Conservation (phyloP, 2,113 vertebrate species). For the Grallaria varia region DNA sequence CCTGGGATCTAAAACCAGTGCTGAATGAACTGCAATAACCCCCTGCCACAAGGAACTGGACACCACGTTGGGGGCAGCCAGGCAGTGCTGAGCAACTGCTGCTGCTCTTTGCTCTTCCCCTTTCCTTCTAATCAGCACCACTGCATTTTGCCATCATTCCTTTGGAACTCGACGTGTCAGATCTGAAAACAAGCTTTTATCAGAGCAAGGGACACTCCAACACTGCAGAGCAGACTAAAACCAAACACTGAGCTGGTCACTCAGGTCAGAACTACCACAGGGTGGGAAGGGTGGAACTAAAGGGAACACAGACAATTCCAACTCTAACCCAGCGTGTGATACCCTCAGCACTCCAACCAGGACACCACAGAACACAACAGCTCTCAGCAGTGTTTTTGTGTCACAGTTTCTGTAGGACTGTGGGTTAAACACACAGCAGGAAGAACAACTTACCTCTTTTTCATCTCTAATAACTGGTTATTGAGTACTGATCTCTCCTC, state of each 20-base stretch:
- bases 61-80: neutral
- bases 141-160: neutral
- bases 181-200: neutral
- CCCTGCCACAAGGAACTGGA: neutral
- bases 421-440: neutral
- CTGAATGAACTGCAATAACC: conserved; percentile 46
- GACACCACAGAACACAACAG: neutral
- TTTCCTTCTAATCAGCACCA: neutral
- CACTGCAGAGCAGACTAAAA: neutral
- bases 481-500: conserved; percentile 88
- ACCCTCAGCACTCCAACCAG: neutral
- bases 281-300: neutral
- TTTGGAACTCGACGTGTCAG: neutral
- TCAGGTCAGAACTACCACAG: neutral
- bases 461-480: conserved; percentile 90
- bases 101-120: neutral
- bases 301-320: neutral
- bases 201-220: neutral
- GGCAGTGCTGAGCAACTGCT: neutral
- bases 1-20: neutral
- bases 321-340: neutral
- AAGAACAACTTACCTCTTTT: conserved; percentile 84
- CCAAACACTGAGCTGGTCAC: neutral
- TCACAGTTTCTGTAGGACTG: neutral
- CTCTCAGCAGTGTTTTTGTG: neutral